Conservation (phyloP, 2,113 vertebrate species). For the Dromiciops gliroides region DNA sequence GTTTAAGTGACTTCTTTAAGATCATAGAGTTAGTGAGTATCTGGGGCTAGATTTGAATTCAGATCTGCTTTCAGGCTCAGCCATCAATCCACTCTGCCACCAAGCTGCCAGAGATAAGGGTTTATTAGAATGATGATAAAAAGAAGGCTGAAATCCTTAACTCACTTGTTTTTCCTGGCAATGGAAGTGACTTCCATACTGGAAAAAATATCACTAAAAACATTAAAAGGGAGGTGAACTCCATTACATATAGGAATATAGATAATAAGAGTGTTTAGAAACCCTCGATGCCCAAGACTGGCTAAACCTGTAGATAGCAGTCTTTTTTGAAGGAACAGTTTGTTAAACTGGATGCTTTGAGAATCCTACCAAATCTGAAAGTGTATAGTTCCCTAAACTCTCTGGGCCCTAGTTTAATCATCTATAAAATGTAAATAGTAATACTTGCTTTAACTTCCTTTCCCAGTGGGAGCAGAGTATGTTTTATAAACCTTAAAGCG, state of each 20-base stretch:
- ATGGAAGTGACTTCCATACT: not conserved
- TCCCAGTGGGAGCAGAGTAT: not conserved
- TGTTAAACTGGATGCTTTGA: not conserved
- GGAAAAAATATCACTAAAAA: not conserved
- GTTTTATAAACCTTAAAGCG: not conserved
- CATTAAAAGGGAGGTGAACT: not conserved
- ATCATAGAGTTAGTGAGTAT: not conserved
- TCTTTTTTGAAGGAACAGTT: not conserved
- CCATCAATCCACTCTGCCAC: not conserved
- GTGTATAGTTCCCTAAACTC: not conserved
- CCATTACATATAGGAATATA: not conserved
- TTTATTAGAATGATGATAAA: not conserved
- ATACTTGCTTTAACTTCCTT: not conserved
- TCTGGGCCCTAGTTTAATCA: not conserved
- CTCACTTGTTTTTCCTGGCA: not conserved
- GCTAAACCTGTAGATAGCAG: not conserved
- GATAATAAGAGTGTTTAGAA: not conserved
- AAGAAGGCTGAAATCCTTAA: not conserved
- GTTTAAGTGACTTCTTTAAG: not conserved
- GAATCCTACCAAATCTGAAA: not conserved
- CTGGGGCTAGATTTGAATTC: not conserved
- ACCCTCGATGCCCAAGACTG: not conserved
- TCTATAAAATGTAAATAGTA: not conserved
- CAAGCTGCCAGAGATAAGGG: not conserved
- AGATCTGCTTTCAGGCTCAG: not conserved